Base-by-base conservation (phyloP, 2,888 invertebrate genomes). In the Glaucopsyche alexis region DNA sequence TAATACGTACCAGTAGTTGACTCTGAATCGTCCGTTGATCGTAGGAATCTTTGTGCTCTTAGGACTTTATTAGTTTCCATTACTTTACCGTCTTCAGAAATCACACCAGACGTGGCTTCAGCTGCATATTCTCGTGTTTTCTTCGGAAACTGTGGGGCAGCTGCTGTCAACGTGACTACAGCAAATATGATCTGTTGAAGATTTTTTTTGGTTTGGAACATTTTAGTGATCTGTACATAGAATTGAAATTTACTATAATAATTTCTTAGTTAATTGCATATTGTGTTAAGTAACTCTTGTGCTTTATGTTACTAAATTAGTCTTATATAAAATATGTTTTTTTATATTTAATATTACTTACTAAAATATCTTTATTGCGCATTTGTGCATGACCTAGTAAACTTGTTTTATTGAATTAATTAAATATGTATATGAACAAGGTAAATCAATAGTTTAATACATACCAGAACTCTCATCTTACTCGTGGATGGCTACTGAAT, bases 401-500 rank as follows among this genome's bases (percentile, higher is more conserved):
- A 19, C 67, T 42, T 11, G 67, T 66, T 42, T 9, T 19, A 19
- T 19, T 45, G 45, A 19, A 47, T 19, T 11, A 42, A 67, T 16
- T 19, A 69, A 19, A 11, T 60, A 5, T 60, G 60, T 60, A 60
- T 19, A 60, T 14, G 14, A 49, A 47, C 7, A 47, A 69, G 69
- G 69, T 47, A 69, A 69, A 69, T 19, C 45, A 65, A 14, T 42
- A 14, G 14, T 47, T 45, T 29, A 4, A 29, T 69, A 69, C 69
- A 14, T 69, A 69, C 69, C 69, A 69, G 69, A 49, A 69, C 69
- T 69, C 69, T 69, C 69, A 69, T 69, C 69, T 69, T 69, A 29
- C 29, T 47, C 69, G 49, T 42, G 49, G 47, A 13, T 47, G 19
- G 45, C 69, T 69, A 29, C 29, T 49, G 49, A 69, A 69, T 69